Conservation (phyloP, 2,888 invertebrate species). For the Tenthredo distinguenda region DNA sequence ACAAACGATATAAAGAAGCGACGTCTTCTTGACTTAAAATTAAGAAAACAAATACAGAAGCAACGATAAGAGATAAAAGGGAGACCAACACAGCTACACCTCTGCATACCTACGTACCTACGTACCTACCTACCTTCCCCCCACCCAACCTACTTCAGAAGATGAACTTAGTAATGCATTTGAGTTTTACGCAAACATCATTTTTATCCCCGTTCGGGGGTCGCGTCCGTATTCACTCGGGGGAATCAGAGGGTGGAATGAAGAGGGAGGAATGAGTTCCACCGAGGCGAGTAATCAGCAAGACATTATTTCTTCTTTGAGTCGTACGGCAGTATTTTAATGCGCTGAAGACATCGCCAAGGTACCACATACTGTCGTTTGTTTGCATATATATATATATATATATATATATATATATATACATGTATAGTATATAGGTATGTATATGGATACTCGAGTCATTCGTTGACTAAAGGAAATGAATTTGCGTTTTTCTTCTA, state of each 20-base stretch:
- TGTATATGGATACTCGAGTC: background rate
- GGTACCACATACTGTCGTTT: background rate
- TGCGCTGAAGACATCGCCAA: conserved; percentile 59
- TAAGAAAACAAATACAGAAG: conserved; percentile 68
- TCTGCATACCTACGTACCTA: background rate
- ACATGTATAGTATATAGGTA: too few relatives aligned
- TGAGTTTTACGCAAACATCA: conserved; percentile 78
- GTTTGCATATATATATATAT: background rate
- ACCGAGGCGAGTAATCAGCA: conserved; percentile 77
- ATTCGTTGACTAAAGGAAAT: background rate
- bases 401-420: background rate
- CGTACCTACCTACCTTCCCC: background rate
- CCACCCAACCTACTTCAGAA: conserved; percentile 69
- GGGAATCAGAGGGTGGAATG: conserved; percentile 55
- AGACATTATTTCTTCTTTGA: conserved; percentile 78
- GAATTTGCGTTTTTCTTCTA: background rate
- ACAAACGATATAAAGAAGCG: conserved; percentile 16
- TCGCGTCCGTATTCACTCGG: conserved; percentile 52
- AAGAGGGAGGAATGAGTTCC: conserved; percentile 66
- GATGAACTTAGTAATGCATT: conserved; percentile 78
- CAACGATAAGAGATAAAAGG: conserved; percentile 74
- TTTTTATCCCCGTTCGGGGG: conserved; percentile 75
- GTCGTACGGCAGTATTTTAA: conserved; percentile 72
- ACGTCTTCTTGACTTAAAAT: conserved; percentile 57
- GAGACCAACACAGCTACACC: conserved; percentile 50